A percentile compares a stretch with the other conserved stretches of the same genome.
Conservation (phyloP, 2,797 vertebrate species). For the Siniperca obscura region DNA sequence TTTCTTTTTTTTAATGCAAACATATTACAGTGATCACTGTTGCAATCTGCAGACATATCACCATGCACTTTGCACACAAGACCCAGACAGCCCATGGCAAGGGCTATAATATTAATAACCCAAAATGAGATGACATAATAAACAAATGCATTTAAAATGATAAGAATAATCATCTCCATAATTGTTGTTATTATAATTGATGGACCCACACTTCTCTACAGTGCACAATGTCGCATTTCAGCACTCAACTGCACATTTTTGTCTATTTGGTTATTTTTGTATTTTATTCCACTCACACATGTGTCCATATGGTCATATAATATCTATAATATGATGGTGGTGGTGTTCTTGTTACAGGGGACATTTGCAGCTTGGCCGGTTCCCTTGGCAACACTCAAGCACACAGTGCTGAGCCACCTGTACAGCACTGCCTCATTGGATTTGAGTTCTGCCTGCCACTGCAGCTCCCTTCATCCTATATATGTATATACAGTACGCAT, state of each 20-base stretch:
- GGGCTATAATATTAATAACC: constrained; percentile 14
- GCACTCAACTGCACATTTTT: background rate
- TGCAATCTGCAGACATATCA: constrained; percentile 22
- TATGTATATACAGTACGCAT: background rate
- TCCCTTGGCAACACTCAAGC: constrained; percentile 84
- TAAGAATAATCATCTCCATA: background rate
- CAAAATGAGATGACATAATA: constrained; percentile 25
- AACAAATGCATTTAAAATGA: constrained; percentile 7
- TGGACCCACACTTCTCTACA: background rate
- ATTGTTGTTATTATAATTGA: background rate
- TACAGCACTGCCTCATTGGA: constrained; percentile 52
- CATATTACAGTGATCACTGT: background rate
- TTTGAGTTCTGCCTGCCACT: constrained; percentile 47
- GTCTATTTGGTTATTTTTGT: background rate
- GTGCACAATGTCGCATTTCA: background rate
- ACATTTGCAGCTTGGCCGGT: constrained; percentile 79
- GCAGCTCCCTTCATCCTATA: constrained; percentile 30
- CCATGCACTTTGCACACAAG: constrained; percentile 1
- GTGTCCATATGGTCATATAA: constrained; percentile 51
- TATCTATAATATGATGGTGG: constrained; percentile 56
- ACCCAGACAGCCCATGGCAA: constrained; percentile 13
- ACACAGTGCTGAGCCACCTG: constrained; percentile 72
- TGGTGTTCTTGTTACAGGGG: constrained; percentile 71
- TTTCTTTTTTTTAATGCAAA: background rate
- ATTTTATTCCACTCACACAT: background rate